Base-by-base conservation (phyloP, 1,140 invertebrate species). In the Chrysoperla carnea region DNA sequence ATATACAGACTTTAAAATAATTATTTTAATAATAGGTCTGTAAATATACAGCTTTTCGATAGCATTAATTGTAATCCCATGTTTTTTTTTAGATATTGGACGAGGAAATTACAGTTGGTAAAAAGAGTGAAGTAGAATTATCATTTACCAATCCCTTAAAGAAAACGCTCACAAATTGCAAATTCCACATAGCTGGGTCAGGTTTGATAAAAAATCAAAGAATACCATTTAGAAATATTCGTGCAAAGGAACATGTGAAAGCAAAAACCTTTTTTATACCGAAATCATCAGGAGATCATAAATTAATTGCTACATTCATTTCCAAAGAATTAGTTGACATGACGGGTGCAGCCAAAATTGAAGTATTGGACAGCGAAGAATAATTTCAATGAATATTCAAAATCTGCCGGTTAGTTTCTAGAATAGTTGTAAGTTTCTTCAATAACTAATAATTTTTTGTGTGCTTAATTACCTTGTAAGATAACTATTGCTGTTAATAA, bases 101-200 rank as follows among this genome's bases (percentile, higher is more conserved):
- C 40, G 64, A 60, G 9, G 68, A 74, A 41, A 56, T 73, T 2
- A 50, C 64, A 11, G 58, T 76, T n/a, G 69, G 68, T 11, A 59
- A 66, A 53, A 59, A 72, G 29, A 59, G 69, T 7, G 58, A 60
- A 9, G 63, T 76, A 9, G 63, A 56, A 6, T 59, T 83, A 8
- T 70, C 71, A 8, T 81, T 86, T 50, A 65, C 60, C 40, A 86
- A 85, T 59, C 80, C 81, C 0, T 54, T 85, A 43, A 69, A 74
- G 14, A 63, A 58, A 4, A 44, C 48, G 0, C 52, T 85, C 27
- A 76, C 75, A 0, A 63, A 73, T 1, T 79, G 78, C 48, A 66
- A 68, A 44, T 74, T 84, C 52, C 68, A 73, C 39, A 64, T 82
- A 45, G 77, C 79, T 43, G 77, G 77, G 3, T 73, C 78, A 0